Base-by-base conservation (phyloP, 92 coral and sea anemone genomes). In the Epizoanthus illoricatus region DNA sequence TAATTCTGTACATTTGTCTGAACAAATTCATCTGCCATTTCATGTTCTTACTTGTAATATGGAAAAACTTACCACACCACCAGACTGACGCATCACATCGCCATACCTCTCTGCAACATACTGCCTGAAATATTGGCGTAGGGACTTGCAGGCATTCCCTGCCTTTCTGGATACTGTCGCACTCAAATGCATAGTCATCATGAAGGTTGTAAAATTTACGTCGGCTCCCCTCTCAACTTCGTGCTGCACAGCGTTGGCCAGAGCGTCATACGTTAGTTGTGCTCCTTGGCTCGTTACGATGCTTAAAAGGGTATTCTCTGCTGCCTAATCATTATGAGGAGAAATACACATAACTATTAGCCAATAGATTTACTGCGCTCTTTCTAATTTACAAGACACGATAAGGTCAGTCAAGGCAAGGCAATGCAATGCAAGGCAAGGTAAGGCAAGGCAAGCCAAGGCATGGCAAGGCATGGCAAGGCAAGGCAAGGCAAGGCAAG, bases 11-110 rank as follows among this genome's bases (percentile, higher is more conserved):
- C 9, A 47, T 47, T 47, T 47, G 11, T 6, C 54, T 47, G 54
- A 8, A 1, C 54, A 47, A 47, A 47, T 47, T 11, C 54, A 47
- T 47, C 54, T 7, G 9, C 7, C 1, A 5, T 47, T 6, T 47
- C 2, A 6, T 28, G 33, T 1, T 28, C 33, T 47, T 47, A 5
- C 11, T 6, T 7, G 9, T 47, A 47, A 47, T 47, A 47, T 47
- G 1, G 9, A 19, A 12, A 41, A 59, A 88, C 95, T 87, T 84
- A 95, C 98, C 92, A 93, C 84, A 75, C 97, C 94, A 13, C 98
- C 98, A 84, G 94, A 82, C 49, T 92, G 73, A 49, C 81, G 92
- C 59, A 95, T 79, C 7, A 87, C 65, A 4, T 73, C 81, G 24
- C 78, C 49, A 63, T 88, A 95, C 54, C 81, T 75, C 39, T 74